Base-by-base conservation (phyloP, 2,113 vertebrate genomes). In the Cercopithecus mona region DNA sequence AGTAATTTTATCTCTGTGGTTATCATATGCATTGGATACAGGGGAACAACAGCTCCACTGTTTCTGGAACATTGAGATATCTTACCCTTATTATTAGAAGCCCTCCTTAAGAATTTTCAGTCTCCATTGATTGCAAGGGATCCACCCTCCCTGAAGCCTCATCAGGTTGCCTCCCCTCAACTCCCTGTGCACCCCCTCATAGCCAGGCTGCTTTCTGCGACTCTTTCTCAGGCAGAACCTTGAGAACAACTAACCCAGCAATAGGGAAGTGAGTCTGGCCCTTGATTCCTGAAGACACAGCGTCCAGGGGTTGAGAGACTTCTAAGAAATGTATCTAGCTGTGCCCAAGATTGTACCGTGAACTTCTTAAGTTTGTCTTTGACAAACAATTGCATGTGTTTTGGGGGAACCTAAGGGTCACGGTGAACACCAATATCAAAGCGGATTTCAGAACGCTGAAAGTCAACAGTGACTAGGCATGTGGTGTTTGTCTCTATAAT, bases 351-450 rank as follows among this genome's bases (percentile, higher is more conserved):
- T 70, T 61, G 38, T n/a, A 52, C 17, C 45, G 0, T 59, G 12
- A 91, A 17, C 43, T 73, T 78, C 40, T 82, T 83, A 76, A 45
- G n/a, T 79, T 96, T 96, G 30, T 78, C 43, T 97, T 92, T 81
- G 38, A 68, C 66, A 96, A 96, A 83, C 8, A 81, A 59, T 3
- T 61, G 0, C 1, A 2, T 32, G n/a, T 66, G 2, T 80, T 76
- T 81, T 52, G 30, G 25, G 6, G 16, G 11, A 93, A 88, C 25
- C 17, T 61, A 68, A 88, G 16, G 11, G 40, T 88, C 35, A 27
- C 14, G 3, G 22, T 78, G 50, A 93, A 81, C 14, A 83, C 10
- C 43, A 83, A 35, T 83, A 88, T 66, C 23, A 81, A 6, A 64
- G 12, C n/a, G n/a, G 35, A 90, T 18, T 72, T 55, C 40, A 93